A percentile compares a stretch with the other conserved stretches of the same genome.
These are phyloP conservation scores for Akabosia matsudoensis DNA, from an alignment of 1,140 invertebrate species.

Conservation along the genomic window DNA sequence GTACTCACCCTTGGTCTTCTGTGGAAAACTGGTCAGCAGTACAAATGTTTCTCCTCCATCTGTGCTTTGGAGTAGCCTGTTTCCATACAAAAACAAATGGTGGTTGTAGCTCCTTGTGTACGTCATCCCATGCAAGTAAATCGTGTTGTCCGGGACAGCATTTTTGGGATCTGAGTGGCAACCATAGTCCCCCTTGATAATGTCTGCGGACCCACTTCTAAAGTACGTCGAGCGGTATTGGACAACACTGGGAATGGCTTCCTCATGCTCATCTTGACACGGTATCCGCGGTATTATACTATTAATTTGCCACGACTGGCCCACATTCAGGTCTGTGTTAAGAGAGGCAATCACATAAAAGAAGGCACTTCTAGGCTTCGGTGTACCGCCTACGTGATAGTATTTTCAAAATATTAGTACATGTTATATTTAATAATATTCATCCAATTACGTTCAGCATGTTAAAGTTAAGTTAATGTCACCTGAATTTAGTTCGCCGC, in stretches of 20 bases:
- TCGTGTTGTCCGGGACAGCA: not conserved
- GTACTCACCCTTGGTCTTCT: not conserved
- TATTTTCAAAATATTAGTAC: too few relatives aligned
- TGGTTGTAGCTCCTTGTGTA: conserved; percentile 1
- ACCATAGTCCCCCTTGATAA: not conserved
- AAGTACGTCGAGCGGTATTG: not conserved
- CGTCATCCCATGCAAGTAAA: not conserved
- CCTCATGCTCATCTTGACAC: not conserved
- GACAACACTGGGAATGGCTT: not conserved
- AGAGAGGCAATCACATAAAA: not conserved
- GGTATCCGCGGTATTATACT: not conserved
- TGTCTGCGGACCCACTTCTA: not conserved
- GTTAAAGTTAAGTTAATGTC: too few relatives aligned
- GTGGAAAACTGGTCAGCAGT: not conserved
- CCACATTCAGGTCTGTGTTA: not conserved
- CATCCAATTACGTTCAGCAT: too few relatives aligned
- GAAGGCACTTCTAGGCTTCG: not conserved
- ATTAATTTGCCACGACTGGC: not conserved
- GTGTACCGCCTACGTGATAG: too few relatives aligned
- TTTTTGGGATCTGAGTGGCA: not conserved
- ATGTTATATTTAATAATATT: too few relatives aligned
- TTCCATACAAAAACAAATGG: conserved; percentile 5
- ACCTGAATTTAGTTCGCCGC: not conserved
- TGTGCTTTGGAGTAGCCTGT: not conserved
- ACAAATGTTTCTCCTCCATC: not conserved